Evolutionary conservation across 2,113 vertebrate genomes (phyloP).

Genomic region (Uria aalge): DNA sequence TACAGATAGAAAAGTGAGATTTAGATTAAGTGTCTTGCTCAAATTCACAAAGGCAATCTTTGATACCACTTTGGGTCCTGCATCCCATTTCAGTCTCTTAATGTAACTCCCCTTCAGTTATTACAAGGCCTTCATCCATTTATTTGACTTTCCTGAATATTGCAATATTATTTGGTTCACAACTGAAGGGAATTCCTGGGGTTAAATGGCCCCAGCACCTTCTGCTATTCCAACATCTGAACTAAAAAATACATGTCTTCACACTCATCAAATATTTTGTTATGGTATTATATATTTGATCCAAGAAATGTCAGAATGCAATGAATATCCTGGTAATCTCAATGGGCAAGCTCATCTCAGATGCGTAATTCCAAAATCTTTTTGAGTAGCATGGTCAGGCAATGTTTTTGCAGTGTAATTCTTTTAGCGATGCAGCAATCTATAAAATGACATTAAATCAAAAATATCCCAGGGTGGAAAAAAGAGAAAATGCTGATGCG

Average conservation of each 20-base stretch:
- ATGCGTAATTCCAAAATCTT: neutral
- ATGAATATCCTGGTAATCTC: neutral
- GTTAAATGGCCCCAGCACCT: neutral
- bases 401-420: neutral
- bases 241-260: neutral
- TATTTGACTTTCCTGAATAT: conserved; percentile 24
- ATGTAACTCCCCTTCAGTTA: neutral
- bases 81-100: neutral
- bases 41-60: conserved; percentile 51
- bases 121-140: neutral
- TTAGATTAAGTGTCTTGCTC: conserved; percentile 61
- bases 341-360: neutral
- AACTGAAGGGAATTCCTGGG: neutral
- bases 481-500: neutral
- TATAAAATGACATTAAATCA: neutral
- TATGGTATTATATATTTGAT: neutral
- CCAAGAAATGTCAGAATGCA: neutral
- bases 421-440: neutral
- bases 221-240: neutral
- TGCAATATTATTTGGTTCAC: neutral
- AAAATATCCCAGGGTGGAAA: neutral
- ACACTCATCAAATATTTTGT: neutral
- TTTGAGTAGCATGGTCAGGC: neutral
- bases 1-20: conserved; percentile 55
- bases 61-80: conserved; percentile 26